A percentile compares a stretch with the other conserved stretches of the same genome.
Conservation (phyloP, 2,113 vertebrate genomes). For the Raphicerus campestris region DNA sequence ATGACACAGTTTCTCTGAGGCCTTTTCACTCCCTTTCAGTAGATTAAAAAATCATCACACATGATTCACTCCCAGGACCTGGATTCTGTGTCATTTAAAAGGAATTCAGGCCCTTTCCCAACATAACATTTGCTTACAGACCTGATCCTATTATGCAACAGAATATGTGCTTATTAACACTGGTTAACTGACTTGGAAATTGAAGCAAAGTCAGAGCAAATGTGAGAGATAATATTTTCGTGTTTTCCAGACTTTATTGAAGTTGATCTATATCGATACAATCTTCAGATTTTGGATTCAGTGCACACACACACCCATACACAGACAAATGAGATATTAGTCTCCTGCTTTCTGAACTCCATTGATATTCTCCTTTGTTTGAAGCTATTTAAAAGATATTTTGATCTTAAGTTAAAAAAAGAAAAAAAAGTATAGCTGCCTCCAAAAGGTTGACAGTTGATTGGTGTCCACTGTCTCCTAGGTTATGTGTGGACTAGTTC, state of each 20-base stretch:
- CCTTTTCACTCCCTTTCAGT: background rate
- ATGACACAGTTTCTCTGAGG: background rate
- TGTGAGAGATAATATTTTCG: constrained; percentile 22
- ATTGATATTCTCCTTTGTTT: background rate
- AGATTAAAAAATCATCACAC: background rate
- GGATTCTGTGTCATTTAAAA: constrained; percentile 36
- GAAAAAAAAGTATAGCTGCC: background rate
- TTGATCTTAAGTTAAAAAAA: background rate
- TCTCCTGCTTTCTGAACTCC: constrained; percentile 4
- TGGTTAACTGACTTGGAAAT: constrained; percentile 13
- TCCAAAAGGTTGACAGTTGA: background rate
- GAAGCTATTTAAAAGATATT: background rate
- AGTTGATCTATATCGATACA: background rate
- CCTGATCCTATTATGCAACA: background rate
- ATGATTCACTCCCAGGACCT: background rate
- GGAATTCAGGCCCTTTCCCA: constrained; percentile 34
- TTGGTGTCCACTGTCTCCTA: background rate
- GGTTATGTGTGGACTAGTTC: background rate
- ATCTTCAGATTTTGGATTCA: constrained; percentile 27
- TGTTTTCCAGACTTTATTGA: background rate
- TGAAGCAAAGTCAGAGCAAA: constrained; percentile 24
- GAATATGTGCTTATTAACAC: constrained; percentile 40
- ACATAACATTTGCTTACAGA: constrained; percentile 17
- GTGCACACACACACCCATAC: background rate
- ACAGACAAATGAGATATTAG: background rate